Evolutionary conservation across 2,888 invertebrate species (phyloP), one percentile per base, ranked within the genome.

Genomic region (Epinotia ramella): DNA sequence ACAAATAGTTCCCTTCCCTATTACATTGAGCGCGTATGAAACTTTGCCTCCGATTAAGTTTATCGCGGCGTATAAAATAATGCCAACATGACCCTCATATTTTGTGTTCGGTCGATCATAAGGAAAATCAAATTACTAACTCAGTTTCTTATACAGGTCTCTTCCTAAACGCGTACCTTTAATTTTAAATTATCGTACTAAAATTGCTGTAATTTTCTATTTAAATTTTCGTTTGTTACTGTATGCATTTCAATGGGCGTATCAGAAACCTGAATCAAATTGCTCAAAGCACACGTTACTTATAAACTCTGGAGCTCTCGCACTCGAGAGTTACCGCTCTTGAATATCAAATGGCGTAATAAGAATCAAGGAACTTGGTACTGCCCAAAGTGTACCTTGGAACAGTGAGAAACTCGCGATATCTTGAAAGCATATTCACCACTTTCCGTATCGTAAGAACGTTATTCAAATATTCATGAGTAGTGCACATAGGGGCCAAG

Each of bases 401-500:
- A 69, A 77, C 74, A 74, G 66, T 78, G 70, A 53, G 69, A 73
- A 68, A 72, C 72, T 67, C 62, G 68, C 73, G 67, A 75, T 76
- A 72, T 67, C 77, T 71, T 73, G 68, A 82, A 81, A 85, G 84
- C 84, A 88, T 86, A 87, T 89, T 88, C 87, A 83, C 87, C 85
- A 86, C 84, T 88, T 88, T 84, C 81, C 84, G 81, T 84, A 83
- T 85, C 84, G 85, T 84, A 86, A 86, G 86, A 83, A 82, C 83
- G 83, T 84, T 82, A 83, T 86, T 91, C 87, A 91, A 90, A 90
- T 91, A 91, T 91, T 91, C 89, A 91, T 91, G 89, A 88, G 84
- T 83, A 84, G 84, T 90, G 89, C 88, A 89, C 84, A 83, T 82
- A 84, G 87, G 89, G 89, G 87, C 86, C 84, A 82, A 81, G 84